Evolutionary conservation across 1,140 invertebrate species (phyloP).

Genomic region (Ridgeia piscesae): DNA sequence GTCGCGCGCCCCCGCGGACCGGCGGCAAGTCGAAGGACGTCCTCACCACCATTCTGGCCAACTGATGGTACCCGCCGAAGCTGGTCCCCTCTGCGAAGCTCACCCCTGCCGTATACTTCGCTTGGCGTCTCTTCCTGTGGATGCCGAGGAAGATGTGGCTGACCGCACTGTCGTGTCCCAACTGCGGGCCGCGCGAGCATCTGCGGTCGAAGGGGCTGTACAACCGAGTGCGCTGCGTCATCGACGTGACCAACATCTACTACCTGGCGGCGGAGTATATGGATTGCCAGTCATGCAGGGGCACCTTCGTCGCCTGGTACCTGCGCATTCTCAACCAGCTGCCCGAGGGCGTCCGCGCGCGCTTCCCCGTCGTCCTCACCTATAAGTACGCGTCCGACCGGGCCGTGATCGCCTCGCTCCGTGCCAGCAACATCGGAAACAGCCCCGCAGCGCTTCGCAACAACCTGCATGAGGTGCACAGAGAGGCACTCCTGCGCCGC

Average conservation of each 20-base stretch:
- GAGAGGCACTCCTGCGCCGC: neutral
- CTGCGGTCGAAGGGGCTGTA: no score
- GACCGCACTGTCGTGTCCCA: no score
- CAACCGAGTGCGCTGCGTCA: no score
- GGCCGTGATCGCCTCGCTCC: neutral
- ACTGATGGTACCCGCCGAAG: neutral
- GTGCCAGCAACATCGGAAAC: neutral
- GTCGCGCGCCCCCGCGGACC: no score
- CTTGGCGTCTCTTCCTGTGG: neutral
- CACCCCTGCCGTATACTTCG: neutral
- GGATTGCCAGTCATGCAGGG: neutral
- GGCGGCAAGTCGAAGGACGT: neutral
- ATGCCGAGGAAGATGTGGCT: constrained; percentile 3
- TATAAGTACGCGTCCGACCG: neutral
- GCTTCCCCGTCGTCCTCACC: neutral
- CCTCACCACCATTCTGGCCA: neutral
- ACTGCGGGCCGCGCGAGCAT: no score
- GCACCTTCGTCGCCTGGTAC: neutral
- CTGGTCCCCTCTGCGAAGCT: neutral
- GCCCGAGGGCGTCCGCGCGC: no score
- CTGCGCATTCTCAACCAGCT: neutral
- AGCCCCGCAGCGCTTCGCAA: neutral
- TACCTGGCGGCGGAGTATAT: no score
- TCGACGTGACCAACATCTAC: no score
- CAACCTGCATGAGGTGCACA: constrained; percentile 8